Conservation (phyloP, 2,797 vertebrate genomes). For the Diplodus sargus region DNA sequence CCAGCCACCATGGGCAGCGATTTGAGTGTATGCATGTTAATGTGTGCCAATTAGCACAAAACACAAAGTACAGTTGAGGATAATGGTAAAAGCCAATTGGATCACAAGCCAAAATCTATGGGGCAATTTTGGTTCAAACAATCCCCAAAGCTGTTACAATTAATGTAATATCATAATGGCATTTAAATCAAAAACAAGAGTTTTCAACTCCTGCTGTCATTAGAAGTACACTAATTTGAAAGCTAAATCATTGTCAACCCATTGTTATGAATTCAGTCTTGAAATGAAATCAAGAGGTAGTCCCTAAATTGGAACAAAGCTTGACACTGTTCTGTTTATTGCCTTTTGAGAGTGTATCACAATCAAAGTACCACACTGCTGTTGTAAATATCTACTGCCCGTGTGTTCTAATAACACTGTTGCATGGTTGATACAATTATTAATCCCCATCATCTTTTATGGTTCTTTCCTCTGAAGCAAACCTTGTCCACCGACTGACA, state of each 20-base stretch:
- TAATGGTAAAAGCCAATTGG: background rate
- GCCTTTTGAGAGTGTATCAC: too few species aligned
- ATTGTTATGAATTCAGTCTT: too few species aligned
- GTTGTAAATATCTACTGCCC: background rate
- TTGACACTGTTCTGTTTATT: background rate
- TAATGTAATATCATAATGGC: too few species aligned
- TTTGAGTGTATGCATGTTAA: too few species aligned
- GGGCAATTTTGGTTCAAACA: background rate
- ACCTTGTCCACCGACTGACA: slow-evolving; percentile 23
- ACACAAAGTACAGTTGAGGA: background rate
- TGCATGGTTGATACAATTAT: background rate
- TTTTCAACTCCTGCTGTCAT: background rate
- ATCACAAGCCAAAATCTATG: background rate
- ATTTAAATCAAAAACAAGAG: background rate
- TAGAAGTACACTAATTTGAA: too few species aligned
- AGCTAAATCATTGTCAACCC: too few species aligned
- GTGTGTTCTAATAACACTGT: background rate
- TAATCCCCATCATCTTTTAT: slow-evolving; percentile 19
- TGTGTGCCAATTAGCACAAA: background rate
- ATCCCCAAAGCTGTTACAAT: too few species aligned
- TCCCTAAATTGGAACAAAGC: background rate
- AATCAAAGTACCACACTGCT: background rate
- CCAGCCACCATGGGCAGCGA: too few species aligned
- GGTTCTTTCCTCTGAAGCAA: background rate
- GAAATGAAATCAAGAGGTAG: too few species aligned